Base-by-base conservation (phyloP, 2,797 vertebrate species). In the Melanotaenia boesemani region DNA sequence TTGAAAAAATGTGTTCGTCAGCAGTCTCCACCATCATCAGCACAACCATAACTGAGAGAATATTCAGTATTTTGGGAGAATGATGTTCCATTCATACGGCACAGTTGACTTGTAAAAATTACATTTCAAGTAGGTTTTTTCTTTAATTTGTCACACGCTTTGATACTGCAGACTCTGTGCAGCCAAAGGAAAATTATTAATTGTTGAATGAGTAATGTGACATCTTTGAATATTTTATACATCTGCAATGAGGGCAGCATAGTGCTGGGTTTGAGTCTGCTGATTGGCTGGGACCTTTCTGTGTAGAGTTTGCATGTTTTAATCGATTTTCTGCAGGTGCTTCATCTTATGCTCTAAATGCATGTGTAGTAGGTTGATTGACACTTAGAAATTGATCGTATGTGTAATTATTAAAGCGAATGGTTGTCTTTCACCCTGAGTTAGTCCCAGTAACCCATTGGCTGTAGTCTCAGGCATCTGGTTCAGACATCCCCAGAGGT, bases 141-240 rank as follows among this genome's bases (percentile, higher is more conserved):
- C 34, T 39, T 39, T 41, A 26, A 67, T 67, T 55, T 55, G 50
- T 39, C 64, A 56, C 52, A 6, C n/a, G 4, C 34, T 67, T 56
- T 13, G 16, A 67, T 9, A 26, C 64, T 20, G 64, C 52, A 13
- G 50, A 56, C 64, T 67, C 50, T 39, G 7, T 12, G 24, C 22
- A 56, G 34, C 34, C 50, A 56, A 10, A 39, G 36, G 18, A 55
- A 54, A 41, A 67, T 67, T 28, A 39, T 56, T 67, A 55, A 67
- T 55, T 39, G 64, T 55, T 67, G 64, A 54, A 26, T 26, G 64
- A 56, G 64, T 56, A 55, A 55, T 67, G 37, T 55, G 64, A 67
- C 64, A 67, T 67, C 52, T 54, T 55, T 67, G 12, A 67, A 67
- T 67, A 55, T 67, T 67, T 67, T 18, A 67, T 55, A 37, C 26